Percentiles rank a stretch among this genome's conserved stretches.
phyloP scores from a whole-genome alignment of 1,140 invertebrate species.

The Drosophila dunni region DNA sequence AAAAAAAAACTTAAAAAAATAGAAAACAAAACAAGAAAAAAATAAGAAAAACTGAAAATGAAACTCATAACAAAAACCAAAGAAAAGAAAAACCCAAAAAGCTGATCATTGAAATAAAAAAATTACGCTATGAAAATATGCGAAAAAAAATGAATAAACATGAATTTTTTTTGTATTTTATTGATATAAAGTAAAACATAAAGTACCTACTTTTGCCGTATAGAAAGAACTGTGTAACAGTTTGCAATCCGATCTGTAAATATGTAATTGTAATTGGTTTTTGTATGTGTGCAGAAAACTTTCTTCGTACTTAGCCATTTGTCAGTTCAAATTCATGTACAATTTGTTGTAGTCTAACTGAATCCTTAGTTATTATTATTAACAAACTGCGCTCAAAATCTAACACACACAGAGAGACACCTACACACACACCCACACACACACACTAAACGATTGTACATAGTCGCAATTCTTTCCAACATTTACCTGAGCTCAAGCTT shows the following conservation, averaged over 20 bases:
- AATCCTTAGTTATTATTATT: constrained; percentile 40
- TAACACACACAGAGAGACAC: constrained; percentile 12
- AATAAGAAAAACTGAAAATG: constrained; percentile 24
- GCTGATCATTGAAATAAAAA: constrained; percentile 41
- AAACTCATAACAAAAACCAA: constrained; percentile 36
- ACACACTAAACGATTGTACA: constrained; percentile 23
- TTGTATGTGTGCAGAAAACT: constrained; percentile 51
- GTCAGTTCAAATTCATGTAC: constrained; percentile 41
- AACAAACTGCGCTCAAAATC: constrained; percentile 40
- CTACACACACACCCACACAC: constrained; percentile 3
- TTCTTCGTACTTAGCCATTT: constrained; percentile 41
- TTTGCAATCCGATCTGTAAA: constrained; percentile 54
- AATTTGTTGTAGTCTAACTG: constrained; percentile 51
- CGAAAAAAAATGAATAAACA: constrained; percentile 35
- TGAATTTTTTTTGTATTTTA: constrained; percentile 53
- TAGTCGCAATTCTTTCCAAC: constrained; percentile 18
- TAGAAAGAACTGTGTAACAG: constrained; percentile 42
- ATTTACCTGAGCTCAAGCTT: constrained; percentile 37
- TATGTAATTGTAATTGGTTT: constrained; percentile 59
- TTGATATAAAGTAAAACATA: constrained; percentile 10
- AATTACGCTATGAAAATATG: constrained; percentile 36
- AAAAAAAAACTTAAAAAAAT: constrained; percentile 23
- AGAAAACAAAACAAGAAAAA: constrained; percentile 16
- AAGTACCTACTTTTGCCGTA: constrained; percentile 14
- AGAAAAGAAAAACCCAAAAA: constrained; percentile 31